Evolutionary conservation across 2,113 vertebrate genomes (phyloP).

Genomic region (Urocolius indicus): DNA sequence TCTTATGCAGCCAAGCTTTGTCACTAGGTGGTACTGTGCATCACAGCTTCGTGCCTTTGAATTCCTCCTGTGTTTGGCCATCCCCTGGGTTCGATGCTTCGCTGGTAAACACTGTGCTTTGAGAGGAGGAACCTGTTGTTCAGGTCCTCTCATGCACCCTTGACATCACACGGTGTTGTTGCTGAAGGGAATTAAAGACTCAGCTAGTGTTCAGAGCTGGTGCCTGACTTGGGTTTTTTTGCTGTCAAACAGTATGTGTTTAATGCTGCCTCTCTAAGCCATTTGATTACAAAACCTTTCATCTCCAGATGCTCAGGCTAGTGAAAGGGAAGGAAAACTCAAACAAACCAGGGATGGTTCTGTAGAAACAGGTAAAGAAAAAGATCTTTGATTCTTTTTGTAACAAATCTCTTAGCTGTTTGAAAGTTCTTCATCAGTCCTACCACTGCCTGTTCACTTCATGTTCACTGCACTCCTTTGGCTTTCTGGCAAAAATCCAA

Average conservation of each 20-base stretch:
- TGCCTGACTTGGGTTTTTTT: background rate
- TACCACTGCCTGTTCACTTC: background rate
- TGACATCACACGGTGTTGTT: background rate
- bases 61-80: background rate
- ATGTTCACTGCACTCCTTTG: background rate
- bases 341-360: background rate
- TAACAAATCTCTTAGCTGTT: background rate
- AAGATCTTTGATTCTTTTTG: background rate
- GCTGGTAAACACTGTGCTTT: background rate
- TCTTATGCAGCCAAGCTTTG: constrained; percentile 19
- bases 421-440: background rate
- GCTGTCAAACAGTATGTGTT: background rate
- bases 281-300: background rate
- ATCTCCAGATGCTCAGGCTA: background rate
- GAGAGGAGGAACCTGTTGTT: background rate
- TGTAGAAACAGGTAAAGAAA: background rate
- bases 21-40: constrained; percentile 73
- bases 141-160: background rate
- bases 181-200: background rate
- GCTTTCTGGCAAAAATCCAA: background rate
- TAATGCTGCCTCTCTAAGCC: background rate
- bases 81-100: background rate
- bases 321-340: background rate
- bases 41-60: background rate
- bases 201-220: background rate